Base-by-base conservation (phyloP, 2,888 invertebrate species). In the Drosophila vallismaia region DNA sequence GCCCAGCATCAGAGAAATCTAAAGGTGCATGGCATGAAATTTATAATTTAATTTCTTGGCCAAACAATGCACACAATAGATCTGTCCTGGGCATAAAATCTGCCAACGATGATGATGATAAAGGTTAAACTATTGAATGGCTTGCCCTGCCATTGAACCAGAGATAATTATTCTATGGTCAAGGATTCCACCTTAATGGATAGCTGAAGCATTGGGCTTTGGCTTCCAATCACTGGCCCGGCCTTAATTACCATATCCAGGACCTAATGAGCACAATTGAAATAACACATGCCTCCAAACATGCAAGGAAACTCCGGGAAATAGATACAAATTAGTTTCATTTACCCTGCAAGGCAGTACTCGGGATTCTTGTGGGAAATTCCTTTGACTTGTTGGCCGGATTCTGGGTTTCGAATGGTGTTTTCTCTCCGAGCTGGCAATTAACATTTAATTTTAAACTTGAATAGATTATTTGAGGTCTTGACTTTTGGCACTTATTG, bases 241-340 rank as follows among this genome's bases (percentile, higher is more conserved):
- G 38, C 8, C 38, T 50, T 38, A 56, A 55, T 68, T 56, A 67
- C 50, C 56, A 56, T 54, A 57, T 56, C 58, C 28, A 38, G 36
- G 7, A 49, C 44, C 70, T 60, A 71, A 71, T 70, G 70, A 71
- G 70, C 60, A 52, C 60, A 70, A 71, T 71, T 70, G 60, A 71
- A 71, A 70, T 31, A 40, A 26, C 64, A 53, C 33, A 42, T 44
- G 45, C 31, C n/a, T 12, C 8, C 46, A 48, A 33, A 28, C 9
- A 10, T 9, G 26, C 19, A 24, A n/a, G 44, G 26, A 63, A 36
- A 58, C 54, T 42, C 38, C 9, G 14, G 45, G 31, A 54, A 33
- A 71, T 62, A 29, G 26, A 40, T 53, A 49, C 38, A 58, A 54
- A 57, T 72, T 62, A 38, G 51, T 51, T 46, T 12, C 48, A 71